Base-by-base conservation (phyloP, 2,113 vertebrate genomes). In the Dasyurus viverrinus region DNA sequence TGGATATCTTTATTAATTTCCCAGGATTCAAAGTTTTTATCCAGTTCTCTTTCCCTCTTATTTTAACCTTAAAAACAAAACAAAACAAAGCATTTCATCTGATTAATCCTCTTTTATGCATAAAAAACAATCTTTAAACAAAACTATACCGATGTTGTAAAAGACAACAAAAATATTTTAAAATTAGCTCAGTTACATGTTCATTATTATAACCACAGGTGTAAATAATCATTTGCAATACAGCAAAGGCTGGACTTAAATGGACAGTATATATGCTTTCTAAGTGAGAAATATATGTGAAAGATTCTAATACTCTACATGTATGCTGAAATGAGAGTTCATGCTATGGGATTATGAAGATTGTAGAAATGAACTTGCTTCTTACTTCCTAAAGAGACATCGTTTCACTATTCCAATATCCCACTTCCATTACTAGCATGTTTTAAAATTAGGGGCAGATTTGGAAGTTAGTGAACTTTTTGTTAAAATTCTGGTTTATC, bases 81-180 rank as follows among this genome's bases (percentile, higher is more conserved):
- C 50, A 52, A 52, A 52, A 10, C 10, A 93, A 93, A 30, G 52
- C 68, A 8, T 84, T 53, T 94, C 3, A 84, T 26, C 30, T 92
- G n/a, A 50, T 52, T 27, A 8, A 14, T 60, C 57, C 5, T 50
- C 25, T 68, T 94, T 89, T 54, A 22, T 95, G 94, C 93, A 94
- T 6, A 6, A 46, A 27, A 6, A 36, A 16, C 52, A 1, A 42
- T 10, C 30, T 91, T 27, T 94, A 1, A 8, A 89, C 36, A 0
- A 54, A 54, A 50, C 0, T 89, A 52, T 94, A 0, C 1, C 27
- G 91, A 46, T 2, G 90, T 9, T 68, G 0, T 93, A 12, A 90
- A 76, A 89, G 48, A 7, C 47, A 94, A 55, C 1, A 52, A 48
- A 89, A 95, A 93, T 5, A 12, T 0, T 60, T 93, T 53, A 95